phyloP scores from a whole-genome alignment of 2,888 invertebrate species.

The Mimachlamys varia region DNA sequence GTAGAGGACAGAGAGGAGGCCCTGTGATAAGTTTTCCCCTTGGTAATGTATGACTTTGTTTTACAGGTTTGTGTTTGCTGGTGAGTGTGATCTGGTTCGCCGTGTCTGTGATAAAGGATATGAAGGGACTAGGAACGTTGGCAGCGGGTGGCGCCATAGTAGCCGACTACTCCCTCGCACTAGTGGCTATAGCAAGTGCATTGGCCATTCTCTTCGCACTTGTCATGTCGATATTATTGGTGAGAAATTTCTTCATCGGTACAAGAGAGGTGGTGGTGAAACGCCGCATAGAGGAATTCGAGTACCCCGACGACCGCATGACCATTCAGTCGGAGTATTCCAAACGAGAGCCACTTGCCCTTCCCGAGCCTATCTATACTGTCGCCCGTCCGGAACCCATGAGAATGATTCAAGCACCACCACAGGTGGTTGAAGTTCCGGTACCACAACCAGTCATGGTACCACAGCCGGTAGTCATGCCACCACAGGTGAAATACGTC shows the following conservation, averaged over 20 bases:
- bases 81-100: not conserved
- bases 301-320: not conserved
- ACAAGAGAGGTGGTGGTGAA: not conserved
- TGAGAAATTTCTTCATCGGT: conserved; percentile 25
- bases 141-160: not conserved
- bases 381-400: not conserved
- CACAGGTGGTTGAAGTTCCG: conserved; percentile 6
- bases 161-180: not conserved
- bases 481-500: not conserved
- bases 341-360: not conserved
- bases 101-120: not conserved
- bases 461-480: conserved; percentile 16
- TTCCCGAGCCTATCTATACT: not conserved
- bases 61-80: not conserved
- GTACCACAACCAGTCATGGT: not conserved
- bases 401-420: not conserved
- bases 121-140: not conserved
- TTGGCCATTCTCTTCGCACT: not conserved
- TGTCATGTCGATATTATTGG: not conserved
- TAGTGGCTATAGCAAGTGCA: not conserved
- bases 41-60: not conserved
- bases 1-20: no score
- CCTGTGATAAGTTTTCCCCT: not conserved
- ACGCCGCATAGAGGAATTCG: not conserved
- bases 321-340: not conserved